Evolutionary conservation across 2,113 vertebrate genomes (phyloP).

Genomic region (Zapus hudsonius): DNA sequence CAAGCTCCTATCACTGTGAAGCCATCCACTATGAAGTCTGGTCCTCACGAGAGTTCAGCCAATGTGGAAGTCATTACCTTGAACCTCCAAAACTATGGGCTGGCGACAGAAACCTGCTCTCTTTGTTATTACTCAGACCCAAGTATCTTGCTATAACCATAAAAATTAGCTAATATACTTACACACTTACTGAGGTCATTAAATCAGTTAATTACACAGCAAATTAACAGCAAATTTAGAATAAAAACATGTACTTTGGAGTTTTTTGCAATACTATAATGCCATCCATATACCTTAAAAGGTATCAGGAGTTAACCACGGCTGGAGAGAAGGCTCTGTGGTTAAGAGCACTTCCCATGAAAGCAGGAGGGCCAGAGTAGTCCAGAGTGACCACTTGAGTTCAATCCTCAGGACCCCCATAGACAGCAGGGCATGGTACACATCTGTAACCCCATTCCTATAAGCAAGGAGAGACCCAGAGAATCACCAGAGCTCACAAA

Average conservation of each 20-base stretch:
- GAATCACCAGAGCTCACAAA: too few relatives aligned
- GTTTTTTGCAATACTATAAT: not conserved
- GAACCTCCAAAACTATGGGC: not conserved
- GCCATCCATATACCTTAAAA: not conserved
- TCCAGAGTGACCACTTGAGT: too few relatives aligned
- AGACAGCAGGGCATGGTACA: too few relatives aligned
- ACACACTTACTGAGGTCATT: not conserved
- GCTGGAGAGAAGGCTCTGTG: too few relatives aligned
- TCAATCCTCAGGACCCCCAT: too few relatives aligned
- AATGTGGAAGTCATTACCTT: not conserved
- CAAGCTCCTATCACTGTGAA: not conserved
- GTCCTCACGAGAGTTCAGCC: too few relatives aligned
- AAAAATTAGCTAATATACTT: not conserved
- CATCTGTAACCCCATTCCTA: too few relatives aligned
- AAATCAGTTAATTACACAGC: slow-evolving; percentile 12
- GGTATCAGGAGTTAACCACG: not conserved
- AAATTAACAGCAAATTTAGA: slow-evolving; percentile 9
- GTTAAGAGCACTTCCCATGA: too few relatives aligned
- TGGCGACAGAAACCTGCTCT: not conserved
- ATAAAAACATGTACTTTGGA: not conserved
- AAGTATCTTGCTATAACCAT: not conserved
- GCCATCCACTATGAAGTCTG: not conserved
- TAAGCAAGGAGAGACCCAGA: too few relatives aligned
- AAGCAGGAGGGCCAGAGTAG: too few relatives aligned
- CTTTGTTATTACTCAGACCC: not conserved